These are phyloP conservation scores for Xenopus tropicalis DNA, from an alignment of 2,113 vertebrate species.

Conservation along the genomic window DNA sequence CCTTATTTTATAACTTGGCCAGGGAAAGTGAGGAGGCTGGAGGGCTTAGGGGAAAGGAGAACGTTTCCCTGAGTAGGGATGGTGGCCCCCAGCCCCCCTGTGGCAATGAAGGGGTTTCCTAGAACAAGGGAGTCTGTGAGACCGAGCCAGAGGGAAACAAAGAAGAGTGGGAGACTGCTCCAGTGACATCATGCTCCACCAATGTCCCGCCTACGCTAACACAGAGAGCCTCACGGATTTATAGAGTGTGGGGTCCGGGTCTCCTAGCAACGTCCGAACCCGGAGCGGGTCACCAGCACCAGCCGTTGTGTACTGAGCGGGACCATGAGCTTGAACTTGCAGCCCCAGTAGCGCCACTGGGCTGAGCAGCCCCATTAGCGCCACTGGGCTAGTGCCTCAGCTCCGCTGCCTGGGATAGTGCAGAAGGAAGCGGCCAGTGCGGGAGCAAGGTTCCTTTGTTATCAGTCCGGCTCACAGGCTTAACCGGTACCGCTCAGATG, in stretches of 20 bases:
- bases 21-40: too few species aligned
- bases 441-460: too few species aligned
- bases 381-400: too few species aligned
- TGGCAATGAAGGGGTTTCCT: slow-evolving; percentile 17
- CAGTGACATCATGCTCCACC: slow-evolving; percentile 59
- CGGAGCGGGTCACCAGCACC: too few species aligned
- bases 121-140: slow-evolving; percentile 34
- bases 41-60: too few species aligned
- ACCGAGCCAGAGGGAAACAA: slow-evolving; percentile 46
- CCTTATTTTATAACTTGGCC: too few species aligned
- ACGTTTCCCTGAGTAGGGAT: too few species aligned
- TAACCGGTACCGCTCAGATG: background rate
- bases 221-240: slow-evolving; percentile 11
- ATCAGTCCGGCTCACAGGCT: too few species aligned
- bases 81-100: slow-evolving; percentile 10
- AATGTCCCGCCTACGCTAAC: slow-evolving; percentile 60
- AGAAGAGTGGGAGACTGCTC: slow-evolving; percentile 23
- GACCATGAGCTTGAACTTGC: background rate
- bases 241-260: slow-evolving; percentile 47
- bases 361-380: too few species aligned
- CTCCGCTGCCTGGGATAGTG: too few species aligned
- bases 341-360: background rate
- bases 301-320: background rate
- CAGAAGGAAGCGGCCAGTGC: too few species aligned
- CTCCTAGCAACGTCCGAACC: slow-evolving; percentile 57